These are phyloP conservation scores for Parapristionchus giblindavisi DNA, from an alignment of 2,888 invertebrate genomes.

Conservation along the genomic window DNA sequence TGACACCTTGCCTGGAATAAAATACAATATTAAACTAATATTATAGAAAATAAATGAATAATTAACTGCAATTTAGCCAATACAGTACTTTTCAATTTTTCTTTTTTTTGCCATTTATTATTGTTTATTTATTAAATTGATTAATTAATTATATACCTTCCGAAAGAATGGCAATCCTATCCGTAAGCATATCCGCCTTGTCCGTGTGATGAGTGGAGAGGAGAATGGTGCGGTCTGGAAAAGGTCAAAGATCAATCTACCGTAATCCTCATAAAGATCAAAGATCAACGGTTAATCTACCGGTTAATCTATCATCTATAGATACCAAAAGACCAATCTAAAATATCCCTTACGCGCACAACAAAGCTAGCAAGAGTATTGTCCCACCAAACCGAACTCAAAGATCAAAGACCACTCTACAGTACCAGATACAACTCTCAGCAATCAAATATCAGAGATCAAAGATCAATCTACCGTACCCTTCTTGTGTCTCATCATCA, in stretches of 20 bases:
- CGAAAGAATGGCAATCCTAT: slow-evolving; percentile 73
- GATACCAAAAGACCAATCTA: background rate
- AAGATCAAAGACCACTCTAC: background rate
- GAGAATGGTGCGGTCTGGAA: slow-evolving; percentile 70
- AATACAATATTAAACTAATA: too few species aligned
- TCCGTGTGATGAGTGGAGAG: slow-evolving; percentile 75
- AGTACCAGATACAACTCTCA: background rate
- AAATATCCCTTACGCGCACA: background rate
- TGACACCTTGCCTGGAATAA: slow-evolving; percentile 50
- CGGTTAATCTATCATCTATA: too few species aligned
- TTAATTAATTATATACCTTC: too few species aligned
- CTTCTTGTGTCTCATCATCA: slow-evolving; percentile 79
- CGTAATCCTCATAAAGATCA: background rate
- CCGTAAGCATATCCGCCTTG: slow-evolving; percentile 74
- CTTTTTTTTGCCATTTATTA: too few species aligned
- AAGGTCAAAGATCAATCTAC: too few species aligned
- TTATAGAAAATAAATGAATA: too few species aligned
- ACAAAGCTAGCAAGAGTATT: background rate
- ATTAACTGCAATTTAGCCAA: too few species aligned
- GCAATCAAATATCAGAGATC: background rate
- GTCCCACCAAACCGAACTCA: background rate
- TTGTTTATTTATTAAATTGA: too few species aligned
- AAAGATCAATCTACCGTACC: slow-evolving; percentile 58
- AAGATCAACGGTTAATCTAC: background rate
- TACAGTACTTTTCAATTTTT: too few species aligned